These are phyloP conservation scores for Aphaenogaster rudis DNA, from an alignment of 1,140 invertebrate species.

Conservation along the genomic window DNA sequence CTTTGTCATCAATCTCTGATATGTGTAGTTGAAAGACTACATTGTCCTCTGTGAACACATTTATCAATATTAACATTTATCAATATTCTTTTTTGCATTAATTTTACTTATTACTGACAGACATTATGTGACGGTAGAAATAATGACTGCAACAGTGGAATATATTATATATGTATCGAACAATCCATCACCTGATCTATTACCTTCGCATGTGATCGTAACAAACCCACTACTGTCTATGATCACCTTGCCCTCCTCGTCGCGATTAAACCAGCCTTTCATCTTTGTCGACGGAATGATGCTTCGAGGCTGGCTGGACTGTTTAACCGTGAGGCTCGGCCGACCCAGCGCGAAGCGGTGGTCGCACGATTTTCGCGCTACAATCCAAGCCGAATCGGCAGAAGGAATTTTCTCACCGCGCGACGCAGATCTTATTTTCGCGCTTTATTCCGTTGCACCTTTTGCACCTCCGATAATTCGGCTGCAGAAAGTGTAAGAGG, in stretches of 20 bases:
- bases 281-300: background rate
- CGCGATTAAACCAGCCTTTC: slow-evolving; percentile 35
- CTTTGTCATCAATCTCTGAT: slow-evolving; percentile 42
- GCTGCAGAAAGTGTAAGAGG: slow-evolving; percentile 58
- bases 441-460: slow-evolving; percentile 58
- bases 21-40: slow-evolving; percentile 31
- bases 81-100: background rate
- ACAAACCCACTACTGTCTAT: slow-evolving; percentile 30
- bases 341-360: background rate
- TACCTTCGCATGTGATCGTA: slow-evolving; percentile 57
- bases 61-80: background rate
- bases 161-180: background rate
- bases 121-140: background rate
- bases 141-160: background rate
- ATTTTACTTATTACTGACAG: background rate
- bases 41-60: slow-evolving; percentile 19
- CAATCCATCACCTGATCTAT: background rate
- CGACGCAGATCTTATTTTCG: slow-evolving; percentile 54
- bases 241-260: slow-evolving; percentile 42
- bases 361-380: background rate
- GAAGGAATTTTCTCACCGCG: too few relatives aligned
- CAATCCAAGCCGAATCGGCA: background rate
- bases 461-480: slow-evolving; percentile 57
- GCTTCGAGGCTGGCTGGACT: too few relatives aligned
- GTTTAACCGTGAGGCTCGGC: background rate